These are phyloP conservation scores for Pollenia angustigena DNA, from an alignment of 2,888 invertebrate genomes.

Conservation along the genomic window DNA sequence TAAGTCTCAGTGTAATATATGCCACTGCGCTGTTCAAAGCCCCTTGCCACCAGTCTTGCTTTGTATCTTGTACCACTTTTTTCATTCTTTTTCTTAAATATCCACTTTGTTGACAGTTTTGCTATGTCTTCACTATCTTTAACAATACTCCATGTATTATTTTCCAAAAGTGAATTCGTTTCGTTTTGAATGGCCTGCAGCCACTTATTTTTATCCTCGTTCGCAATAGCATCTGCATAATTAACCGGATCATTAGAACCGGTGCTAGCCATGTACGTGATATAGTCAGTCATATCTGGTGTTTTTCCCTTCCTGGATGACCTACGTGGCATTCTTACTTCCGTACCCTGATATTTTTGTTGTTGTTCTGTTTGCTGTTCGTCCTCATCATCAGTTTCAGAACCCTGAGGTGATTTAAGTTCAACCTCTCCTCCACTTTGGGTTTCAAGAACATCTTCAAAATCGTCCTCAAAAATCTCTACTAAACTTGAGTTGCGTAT, in stretches of 20 bases:
- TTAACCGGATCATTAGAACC: background rate
- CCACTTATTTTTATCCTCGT: constrained; percentile 4
- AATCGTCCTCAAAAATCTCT: constrained; percentile 5
- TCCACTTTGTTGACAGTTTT: constrained; percentile 72
- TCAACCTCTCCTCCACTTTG: background rate
- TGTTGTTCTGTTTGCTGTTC: too few relatives aligned
- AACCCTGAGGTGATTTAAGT: constrained; percentile 11
- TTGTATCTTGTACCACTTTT: constrained; percentile 12
- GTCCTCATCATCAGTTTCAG: background rate
- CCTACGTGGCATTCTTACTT: background rate
- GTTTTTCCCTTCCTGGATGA: constrained; percentile 21
- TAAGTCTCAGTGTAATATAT: constrained; percentile 30
- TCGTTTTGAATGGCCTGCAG: constrained; percentile 27
- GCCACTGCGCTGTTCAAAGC: background rate
- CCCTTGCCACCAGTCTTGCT: constrained; percentile 24
- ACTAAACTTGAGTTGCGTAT: too few relatives aligned
- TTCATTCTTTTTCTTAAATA: constrained; percentile 45
- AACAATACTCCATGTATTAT: constrained; percentile 25
- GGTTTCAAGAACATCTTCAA: background rate
- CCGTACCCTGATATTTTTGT: background rate
- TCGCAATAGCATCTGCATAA: too few relatives aligned
- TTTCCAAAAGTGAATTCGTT: constrained; percentile 18
- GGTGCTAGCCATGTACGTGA: constrained; percentile 9
- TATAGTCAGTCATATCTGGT: too few relatives aligned
- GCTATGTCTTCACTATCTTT: constrained; percentile 8